Percentiles rank a stretch among this genome's conserved stretches.
Evolutionary conservation across 2,113 vertebrate species (phyloP).

Genomic region (Calidris pygmaea): DNA sequence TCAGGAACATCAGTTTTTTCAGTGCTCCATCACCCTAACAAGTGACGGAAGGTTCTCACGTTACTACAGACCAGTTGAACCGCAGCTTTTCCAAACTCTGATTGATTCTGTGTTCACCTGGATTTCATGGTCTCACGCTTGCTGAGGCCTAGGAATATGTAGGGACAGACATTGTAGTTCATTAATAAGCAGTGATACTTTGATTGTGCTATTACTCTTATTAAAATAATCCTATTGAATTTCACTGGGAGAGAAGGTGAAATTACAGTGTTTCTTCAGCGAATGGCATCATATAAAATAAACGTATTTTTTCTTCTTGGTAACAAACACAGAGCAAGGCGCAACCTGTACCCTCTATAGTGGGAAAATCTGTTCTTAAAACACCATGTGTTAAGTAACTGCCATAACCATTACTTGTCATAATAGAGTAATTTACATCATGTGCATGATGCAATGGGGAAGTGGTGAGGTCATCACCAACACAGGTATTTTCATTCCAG

Average conservation of each 20-base stretch:
- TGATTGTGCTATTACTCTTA: background rate
- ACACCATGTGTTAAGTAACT: background rate
- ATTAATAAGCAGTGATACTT: background rate
- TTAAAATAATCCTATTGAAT: background rate
- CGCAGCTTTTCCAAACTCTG: background rate
- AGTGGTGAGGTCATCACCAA: background rate
- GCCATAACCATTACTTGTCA: background rate
- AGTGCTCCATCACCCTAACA: background rate
- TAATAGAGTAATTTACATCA: background rate
- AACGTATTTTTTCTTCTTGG: background rate
- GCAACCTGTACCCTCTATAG: background rate
- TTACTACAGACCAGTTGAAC: background rate
- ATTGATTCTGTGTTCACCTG: background rate
- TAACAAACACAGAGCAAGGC: background rate
- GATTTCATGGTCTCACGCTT: background rate
- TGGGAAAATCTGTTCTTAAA: background rate
- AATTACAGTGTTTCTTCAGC: background rate
- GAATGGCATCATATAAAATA: background rate
- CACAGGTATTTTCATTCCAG: background rate
- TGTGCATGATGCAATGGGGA: background rate
- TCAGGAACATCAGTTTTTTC: background rate
- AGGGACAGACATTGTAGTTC: background rate
- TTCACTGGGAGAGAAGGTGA: background rate
- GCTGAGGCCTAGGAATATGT: background rate
- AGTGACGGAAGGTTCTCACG: background rate